Conservation (phyloP, 2,888 invertebrate species). For the Drosophila tanythrix region DNA sequence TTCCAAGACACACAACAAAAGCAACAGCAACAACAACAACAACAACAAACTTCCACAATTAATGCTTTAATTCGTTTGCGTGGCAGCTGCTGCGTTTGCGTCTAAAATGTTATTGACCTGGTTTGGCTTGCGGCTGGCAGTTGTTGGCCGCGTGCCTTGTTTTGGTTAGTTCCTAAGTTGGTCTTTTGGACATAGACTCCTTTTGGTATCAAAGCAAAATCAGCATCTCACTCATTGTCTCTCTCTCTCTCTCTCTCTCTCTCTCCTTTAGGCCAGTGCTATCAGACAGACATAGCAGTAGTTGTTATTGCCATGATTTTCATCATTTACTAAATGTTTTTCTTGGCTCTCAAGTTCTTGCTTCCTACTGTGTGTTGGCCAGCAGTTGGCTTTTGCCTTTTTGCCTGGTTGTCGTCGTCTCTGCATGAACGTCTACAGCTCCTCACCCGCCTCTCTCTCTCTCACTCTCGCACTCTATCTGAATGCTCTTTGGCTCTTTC, state of each 20-base stretch:
- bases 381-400: constrained; percentile 19
- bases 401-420: constrained; percentile 32
- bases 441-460: background rate
- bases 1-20: constrained; percentile 8
- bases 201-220: constrained; percentile 22
- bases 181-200: constrained; percentile 11
- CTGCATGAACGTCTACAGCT: constrained; percentile 2
- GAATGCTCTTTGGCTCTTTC: constrained; percentile 61
- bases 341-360: constrained; percentile 73
- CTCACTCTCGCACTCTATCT: background rate
- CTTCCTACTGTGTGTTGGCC: constrained; percentile 33
- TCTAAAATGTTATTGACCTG: constrained; percentile 60
- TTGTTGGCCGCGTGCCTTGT: constrained; percentile 19
- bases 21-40: background rate
- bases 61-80: constrained; percentile 65
- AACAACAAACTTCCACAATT: constrained; percentile 37
- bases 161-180: constrained; percentile 10
- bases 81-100: constrained; percentile 47
- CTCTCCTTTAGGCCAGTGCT: constrained; percentile 17
- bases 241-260: background rate
- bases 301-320: constrained; percentile 78
- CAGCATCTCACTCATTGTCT: constrained; percentile 27
- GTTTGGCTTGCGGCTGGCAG: constrained; percentile 28
- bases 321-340: constrained; percentile 78
- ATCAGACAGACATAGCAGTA: constrained; percentile 10